Evolutionary conservation across 2,888 invertebrate species (phyloP), one percentile per base, ranked within the genome.

Genomic region (Bombylius discolor): DNA sequence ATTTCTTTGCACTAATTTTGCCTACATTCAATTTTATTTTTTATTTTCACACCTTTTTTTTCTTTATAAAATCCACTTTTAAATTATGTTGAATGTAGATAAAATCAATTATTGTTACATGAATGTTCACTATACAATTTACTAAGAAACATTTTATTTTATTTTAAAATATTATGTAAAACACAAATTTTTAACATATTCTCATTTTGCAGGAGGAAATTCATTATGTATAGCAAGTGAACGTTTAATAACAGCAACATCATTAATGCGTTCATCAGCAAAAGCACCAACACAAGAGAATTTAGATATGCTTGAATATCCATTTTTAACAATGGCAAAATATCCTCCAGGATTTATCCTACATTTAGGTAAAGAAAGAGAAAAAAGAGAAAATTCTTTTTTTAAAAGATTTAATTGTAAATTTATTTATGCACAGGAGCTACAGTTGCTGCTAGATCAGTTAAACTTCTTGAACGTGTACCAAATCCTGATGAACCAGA

Each of bases 261-360:
- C 79, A 0, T 76, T 75, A 59, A 80, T 76, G 73, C 74, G 76
- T 64, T 79, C 72, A 64, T 81, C 77, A 64, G 82, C 75, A 55
- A 81, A 79, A 69, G 78, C 81, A 51, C 78, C 81, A 0, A 81
- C 84, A 75, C 85, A 85, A 67, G 88, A 89, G 60, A 85, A 84
- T 66, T 77, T 93, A 64, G 93, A 94, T 61, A 85, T 94, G 83
- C 74, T 94, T 69, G 97, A 97, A 68, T 97, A 94, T 73, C 97
- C 97, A 0, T 96, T 98, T 71, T 79, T 98, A 53, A 97, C 97
- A 1, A 86, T 97, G 80, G 82, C 87, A 0, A 88, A 88, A 64
- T 94, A 90, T 72, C 95, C 96, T 7, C 77, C 84, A 1, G 93
- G 91, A 12, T 93, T 96, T 67, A 84, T 97, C 63, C 78, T 87